These are phyloP conservation scores for Stegastes partitus DNA, from an alignment of 2,113 vertebrate species.

Conservation along the genomic window DNA sequence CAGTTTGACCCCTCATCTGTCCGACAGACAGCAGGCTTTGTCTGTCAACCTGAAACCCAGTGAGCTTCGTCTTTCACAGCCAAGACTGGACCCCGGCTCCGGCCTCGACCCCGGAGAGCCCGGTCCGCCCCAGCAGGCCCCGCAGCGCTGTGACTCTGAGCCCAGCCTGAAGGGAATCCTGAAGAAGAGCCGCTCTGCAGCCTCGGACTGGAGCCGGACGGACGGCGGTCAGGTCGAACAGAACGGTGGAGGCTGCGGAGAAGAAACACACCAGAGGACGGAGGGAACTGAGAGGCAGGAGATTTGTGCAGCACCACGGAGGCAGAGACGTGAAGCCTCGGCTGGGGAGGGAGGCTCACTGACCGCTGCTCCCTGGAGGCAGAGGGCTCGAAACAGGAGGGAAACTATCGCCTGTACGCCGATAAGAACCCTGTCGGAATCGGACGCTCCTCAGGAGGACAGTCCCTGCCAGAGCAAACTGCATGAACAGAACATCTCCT, in stretches of 20 bases:
- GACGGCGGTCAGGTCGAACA: slow-evolving; percentile 42
- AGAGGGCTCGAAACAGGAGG: slow-evolving; percentile 74
- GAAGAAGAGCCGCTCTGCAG: slow-evolving; percentile 77
- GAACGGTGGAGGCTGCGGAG: slow-evolving; percentile 44
- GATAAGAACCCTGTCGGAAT: slow-evolving; percentile 29
- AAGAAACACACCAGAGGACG: background rate
- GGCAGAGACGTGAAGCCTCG: slow-evolving; percentile 18
- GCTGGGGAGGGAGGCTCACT: slow-evolving; percentile 27
- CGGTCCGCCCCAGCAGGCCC: slow-evolving; percentile 8
- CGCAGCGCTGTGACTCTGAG: slow-evolving; percentile 56
- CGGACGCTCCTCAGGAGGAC: slow-evolving; percentile 38
- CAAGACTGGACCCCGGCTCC: slow-evolving; percentile 24
- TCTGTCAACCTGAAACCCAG: slow-evolving; percentile 85
- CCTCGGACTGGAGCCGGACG: slow-evolving; percentile 40
- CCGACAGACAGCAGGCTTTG: slow-evolving; percentile 79
- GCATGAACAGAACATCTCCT: slow-evolving; percentile 35
- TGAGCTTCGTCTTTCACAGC: slow-evolving; percentile 74
- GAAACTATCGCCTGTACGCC: slow-evolving; percentile 65
- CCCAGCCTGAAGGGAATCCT: slow-evolving; percentile 80
- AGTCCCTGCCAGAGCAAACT: background rate
- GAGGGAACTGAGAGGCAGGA: slow-evolving; percentile 33
- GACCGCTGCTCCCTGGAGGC: slow-evolving; percentile 82
- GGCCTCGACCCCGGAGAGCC: background rate
- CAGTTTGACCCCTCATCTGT: slow-evolving; percentile 74
- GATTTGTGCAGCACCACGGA: background rate